These are phyloP conservation scores for Drosophila imparisetae DNA, from an alignment of 2,888 invertebrate genomes.

Conservation along the genomic window DNA sequence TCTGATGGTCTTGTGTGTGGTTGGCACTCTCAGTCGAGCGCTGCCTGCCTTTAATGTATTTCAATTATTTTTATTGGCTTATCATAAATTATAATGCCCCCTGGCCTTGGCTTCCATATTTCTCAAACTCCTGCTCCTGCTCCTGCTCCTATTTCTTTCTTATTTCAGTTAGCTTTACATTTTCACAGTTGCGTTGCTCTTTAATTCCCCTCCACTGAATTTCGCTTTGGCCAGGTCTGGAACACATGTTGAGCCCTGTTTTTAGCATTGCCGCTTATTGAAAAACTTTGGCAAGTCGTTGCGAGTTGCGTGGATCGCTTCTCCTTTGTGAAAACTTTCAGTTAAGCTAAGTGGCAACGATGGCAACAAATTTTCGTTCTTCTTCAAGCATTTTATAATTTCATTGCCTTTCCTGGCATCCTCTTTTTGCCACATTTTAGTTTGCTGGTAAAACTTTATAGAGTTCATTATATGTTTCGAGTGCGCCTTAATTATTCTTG, in stretches of 20 bases:
- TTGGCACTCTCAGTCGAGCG: conserved; percentile 36
- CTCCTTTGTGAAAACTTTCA: conserved; percentile 39
- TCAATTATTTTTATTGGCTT: conserved; percentile 76
- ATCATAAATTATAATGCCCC: conserved; percentile 69
- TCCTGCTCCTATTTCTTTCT: not conserved
- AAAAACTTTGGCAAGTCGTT: conserved; percentile 50
- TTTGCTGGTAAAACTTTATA: conserved; percentile 46
- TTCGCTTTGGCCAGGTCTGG: conserved; percentile 1
- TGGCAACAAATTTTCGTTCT: conserved; percentile 41
- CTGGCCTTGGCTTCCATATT: conserved; percentile 63
- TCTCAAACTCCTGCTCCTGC: conserved; percentile 5
- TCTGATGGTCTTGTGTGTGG: conserved; percentile 38
- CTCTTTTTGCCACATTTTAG: conserved; percentile 36
- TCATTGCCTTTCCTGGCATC: conserved; percentile 29
- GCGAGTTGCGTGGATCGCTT: conserved; percentile 24
- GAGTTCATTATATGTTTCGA: conserved; percentile 50
- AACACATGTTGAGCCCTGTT: conserved; percentile 58
- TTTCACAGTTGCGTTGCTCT: conserved; percentile 38
- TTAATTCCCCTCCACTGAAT: not conserved
- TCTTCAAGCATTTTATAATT: conserved; percentile 41
- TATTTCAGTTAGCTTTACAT: conserved; percentile 23
- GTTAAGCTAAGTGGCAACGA: conserved; percentile 24
- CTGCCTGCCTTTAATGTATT: conserved; percentile 64
- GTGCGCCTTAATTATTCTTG: conserved; percentile 45
- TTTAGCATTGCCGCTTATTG: conserved; percentile 51